Evolutionary conservation across 2,113 vertebrate genomes (phyloP).

Genomic region (Tapirus terrestris): DNA sequence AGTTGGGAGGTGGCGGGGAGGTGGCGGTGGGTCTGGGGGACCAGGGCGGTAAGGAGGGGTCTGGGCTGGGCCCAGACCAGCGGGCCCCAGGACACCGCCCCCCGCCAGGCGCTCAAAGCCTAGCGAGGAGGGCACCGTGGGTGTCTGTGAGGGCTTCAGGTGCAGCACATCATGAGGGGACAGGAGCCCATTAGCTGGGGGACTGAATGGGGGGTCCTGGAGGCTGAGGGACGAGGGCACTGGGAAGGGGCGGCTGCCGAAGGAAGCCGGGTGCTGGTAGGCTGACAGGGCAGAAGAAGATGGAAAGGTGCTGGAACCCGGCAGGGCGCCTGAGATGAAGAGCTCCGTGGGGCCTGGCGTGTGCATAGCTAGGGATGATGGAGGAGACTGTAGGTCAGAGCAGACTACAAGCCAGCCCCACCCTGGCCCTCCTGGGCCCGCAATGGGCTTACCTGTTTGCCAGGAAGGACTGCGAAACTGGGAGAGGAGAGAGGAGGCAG

Average conservation of each 20-base stretch:
- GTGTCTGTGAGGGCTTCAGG: conserved; percentile 92
- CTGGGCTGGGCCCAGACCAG: conserved; percentile 87
- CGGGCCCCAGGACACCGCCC: conserved; percentile 81
- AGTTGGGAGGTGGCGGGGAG: conserved; percentile 90
- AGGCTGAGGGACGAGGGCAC: conserved; percentile 92
- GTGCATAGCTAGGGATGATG: conserved; percentile 92
- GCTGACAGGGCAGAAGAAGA: conserved; percentile 96
- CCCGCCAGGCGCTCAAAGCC: conserved; percentile 88
- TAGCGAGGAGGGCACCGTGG: conserved; percentile 91
- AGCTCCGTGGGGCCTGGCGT: conserved; percentile 95
- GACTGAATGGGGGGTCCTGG: conserved; percentile 96
- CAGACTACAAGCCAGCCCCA: background rate
- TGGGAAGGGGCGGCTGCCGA: conserved; percentile 95
- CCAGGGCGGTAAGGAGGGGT: conserved; percentile 90
- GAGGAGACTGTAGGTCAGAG: conserved; percentile 47
- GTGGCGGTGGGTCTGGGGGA: conserved; percentile 88
- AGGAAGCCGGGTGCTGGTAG: conserved; percentile 97
- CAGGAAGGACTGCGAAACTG: conserved; percentile 97
- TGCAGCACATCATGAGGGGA: conserved; percentile 96
- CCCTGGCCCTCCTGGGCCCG: background rate
- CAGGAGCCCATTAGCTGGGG: conserved; percentile 94
- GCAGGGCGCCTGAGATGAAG: conserved; percentile 96
- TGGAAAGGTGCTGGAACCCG: conserved; percentile 95
- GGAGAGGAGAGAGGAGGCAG: conserved; percentile 96
- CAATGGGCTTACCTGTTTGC: conserved; percentile 92